phyloP scores from a whole-genome alignment of 2,797 vertebrate genomes.

The Anomalospiza imberbis region DNA sequence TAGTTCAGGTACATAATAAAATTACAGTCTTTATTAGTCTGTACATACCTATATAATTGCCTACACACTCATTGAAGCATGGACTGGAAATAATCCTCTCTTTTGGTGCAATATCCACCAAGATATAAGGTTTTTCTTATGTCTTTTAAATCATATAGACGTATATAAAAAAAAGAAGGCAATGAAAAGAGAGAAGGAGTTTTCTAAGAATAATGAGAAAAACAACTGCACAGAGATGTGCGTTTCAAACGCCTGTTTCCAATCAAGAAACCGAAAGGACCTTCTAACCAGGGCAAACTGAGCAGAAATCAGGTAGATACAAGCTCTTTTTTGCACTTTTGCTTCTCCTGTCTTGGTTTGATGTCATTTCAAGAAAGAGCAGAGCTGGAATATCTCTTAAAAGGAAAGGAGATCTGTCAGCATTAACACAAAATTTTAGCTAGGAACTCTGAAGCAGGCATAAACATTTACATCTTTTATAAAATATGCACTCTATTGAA shows the following conservation, averaged over 20 bases:
- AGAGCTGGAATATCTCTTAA: background rate
- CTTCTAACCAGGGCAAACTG: background rate
- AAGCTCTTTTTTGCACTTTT: background rate
- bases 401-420: background rate
- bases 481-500: background rate
- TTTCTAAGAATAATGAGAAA: background rate
- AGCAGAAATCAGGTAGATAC: background rate
- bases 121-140: background rate
- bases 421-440: background rate
- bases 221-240: background rate
- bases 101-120: background rate
- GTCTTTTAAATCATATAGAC: background rate
- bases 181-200: background rate
- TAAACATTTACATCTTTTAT: background rate
- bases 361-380: background rate
- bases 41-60: background rate
- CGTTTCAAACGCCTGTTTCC: background rate
- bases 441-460: background rate
- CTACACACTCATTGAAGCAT: background rate
- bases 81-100: background rate
- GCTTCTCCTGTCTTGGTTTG: background rate
- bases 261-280: background rate
- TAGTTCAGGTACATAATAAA: background rate
- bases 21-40: background rate
- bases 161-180: background rate